Percentiles rank a stretch among this genome's conserved stretches.
phyloP scores from a whole-genome alignment of 2,888 invertebrate species.

The Stegophylla sp. region DNA sequence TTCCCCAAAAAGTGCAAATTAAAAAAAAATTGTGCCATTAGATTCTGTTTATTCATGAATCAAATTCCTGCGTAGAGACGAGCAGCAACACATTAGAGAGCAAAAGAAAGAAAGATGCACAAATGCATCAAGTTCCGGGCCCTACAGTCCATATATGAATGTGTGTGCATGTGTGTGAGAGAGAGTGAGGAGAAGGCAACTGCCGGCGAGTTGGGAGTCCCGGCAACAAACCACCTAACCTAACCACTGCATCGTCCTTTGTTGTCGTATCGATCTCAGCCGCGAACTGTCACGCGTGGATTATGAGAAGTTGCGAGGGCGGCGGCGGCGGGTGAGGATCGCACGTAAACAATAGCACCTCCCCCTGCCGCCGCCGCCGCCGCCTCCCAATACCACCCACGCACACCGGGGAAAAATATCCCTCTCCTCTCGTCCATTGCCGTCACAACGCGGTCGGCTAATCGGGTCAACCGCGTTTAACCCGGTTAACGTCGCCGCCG shows the following conservation, averaged over 20 bases:
- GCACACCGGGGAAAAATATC: background rate
- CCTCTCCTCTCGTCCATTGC: background rate
- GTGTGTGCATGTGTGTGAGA: no score
- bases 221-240: background rate
- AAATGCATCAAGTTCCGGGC: no score
- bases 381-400: no score
- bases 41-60: no score
- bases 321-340: conserved; percentile 7
- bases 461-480: conserved; percentile 50
- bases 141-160: no score
- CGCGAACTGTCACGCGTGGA: background rate
- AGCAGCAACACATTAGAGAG: no score
- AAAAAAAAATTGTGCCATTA: no score
- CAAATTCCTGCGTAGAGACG: no score
- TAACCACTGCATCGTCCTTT: conserved; percentile 12
- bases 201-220: background rate
- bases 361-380: no score
- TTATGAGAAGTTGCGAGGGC: background rate
- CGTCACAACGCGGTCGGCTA: background rate
- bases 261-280: conserved; percentile 43
- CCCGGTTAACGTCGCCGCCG: conserved; percentile 31
- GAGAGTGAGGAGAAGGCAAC: conserved; percentile 4
- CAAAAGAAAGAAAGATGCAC: no score
- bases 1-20: no score
- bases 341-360: conserved; percentile 10